Evolutionary conservation across 2,113 vertebrate genomes (phyloP), one percentile per base, ranked within the genome.

Genomic region (Parus major): DNA sequence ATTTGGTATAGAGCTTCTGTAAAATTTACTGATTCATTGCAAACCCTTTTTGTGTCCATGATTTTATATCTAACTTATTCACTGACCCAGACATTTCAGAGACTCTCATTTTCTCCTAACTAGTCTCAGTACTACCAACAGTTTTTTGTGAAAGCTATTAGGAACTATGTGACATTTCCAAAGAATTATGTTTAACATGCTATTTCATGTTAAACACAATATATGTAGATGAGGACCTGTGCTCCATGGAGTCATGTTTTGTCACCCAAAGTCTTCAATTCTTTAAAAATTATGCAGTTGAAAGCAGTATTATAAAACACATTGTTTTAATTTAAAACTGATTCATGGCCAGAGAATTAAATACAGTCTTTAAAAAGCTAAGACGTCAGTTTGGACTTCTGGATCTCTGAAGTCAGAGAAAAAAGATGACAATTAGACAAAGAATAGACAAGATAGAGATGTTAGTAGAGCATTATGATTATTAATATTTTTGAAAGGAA

Each of bases 401-500:
- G 44, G 25, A 80, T 72, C 29, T 70, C 65, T 91, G 39, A 85
- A 90, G 31, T 41, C 29, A 52, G 49, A 87, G 33, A 66, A 79
- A 82, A 95, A 92, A 69, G 4, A 50, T 44, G 12, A 59, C 19
- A 80, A 75, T 91, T 44, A 88, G 36, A 75, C 20, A 90, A 76
- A 69, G 52, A 78, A 71, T 23, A 71, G 25, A 75, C 44, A 82
- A 81, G 66, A 90, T 36, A 56, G 77, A 93, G 42, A 66, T 56
- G 36, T 80, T 82, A 52, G 31, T 49, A 60, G 55, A 68, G 14
- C 52, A 33, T 70, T 85, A 61, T 49, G 85, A 92, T 80, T 93
- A 93, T 69, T 71, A 90, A 79, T 46, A 85, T 82, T 93, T 90
- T 92, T 80, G 85, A 91, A 93, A 84, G 49, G 24, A 88, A 75